A percentile compares a stretch with the other conserved stretches of the same genome.
Conservation (phyloP, 1,140 invertebrate species). For the Euglossa dilemma region DNA sequence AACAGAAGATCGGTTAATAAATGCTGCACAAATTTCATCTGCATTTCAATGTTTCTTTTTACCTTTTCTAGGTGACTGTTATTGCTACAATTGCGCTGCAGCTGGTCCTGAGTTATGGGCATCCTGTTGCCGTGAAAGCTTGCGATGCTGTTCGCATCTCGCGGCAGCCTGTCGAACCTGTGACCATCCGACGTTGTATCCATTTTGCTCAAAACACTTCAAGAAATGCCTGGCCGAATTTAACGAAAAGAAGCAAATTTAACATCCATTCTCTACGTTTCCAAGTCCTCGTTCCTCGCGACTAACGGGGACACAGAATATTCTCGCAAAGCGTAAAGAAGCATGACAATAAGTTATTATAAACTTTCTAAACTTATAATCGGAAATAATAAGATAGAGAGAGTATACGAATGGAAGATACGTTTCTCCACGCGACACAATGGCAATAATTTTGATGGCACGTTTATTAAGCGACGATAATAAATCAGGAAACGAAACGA, state of each 20-base stretch:
- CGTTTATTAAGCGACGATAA: too few relatives aligned
- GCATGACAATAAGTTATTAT: neutral
- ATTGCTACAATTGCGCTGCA: conserved; percentile 79
- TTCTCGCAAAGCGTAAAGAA: neutral
- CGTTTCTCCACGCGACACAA: neutral
- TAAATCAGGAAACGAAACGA: neutral
- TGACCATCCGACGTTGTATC: conserved; percentile 76
- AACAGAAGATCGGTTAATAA: neutral
- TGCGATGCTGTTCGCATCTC: conserved; percentile 80
- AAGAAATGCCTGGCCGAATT: conserved; percentile 77
- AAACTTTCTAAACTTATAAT: neutral
- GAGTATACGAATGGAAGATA: neutral
- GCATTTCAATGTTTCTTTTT: neutral
- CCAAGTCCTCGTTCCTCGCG: neutral
- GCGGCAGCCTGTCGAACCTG: conserved; percentile 81
- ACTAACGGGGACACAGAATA: neutral
- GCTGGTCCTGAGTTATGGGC: conserved; percentile 80
- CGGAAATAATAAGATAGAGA: neutral
- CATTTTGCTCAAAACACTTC: conserved; percentile 81
- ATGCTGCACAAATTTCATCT: neutral
- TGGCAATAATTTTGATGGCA: neutral
- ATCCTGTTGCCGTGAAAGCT: conserved; percentile 78
- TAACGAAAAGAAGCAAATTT: conserved; percentile 68
- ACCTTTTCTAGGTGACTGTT: conserved; percentile 78
- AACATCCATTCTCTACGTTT: neutral